These are phyloP conservation scores for Aptenodytes patagonicus DNA, from an alignment of 2,113 vertebrate species.

Conservation along the genomic window DNA sequence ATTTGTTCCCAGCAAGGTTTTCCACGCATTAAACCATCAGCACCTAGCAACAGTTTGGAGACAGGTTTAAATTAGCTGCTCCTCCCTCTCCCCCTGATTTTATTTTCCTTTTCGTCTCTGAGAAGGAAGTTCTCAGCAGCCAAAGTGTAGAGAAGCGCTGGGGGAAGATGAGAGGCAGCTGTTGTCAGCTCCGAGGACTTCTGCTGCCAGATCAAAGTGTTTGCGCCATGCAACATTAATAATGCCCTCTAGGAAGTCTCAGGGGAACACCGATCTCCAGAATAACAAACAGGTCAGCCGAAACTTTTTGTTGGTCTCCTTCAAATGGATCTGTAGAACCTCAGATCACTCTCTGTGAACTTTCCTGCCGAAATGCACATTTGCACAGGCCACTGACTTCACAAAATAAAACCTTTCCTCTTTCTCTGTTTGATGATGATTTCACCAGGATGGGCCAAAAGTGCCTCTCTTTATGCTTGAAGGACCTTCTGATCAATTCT, in stretches of 20 bases:
- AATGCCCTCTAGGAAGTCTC: constrained; percentile 1
- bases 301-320: not conserved
- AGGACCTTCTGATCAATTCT: not conserved
- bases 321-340: not conserved
- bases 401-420: not conserved
- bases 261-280: not conserved
- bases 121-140: not conserved
- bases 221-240: not conserved
- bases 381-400: not conserved
- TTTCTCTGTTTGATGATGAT: not conserved
- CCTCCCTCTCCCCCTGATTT: not conserved
- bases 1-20: not conserved
- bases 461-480: not conserved
- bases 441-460: not conserved
- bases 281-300: not conserved
- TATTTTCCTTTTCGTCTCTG: not conserved
- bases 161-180: constrained; percentile 6
- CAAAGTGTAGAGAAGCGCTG: not conserved
- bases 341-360: not conserved
- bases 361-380: not conserved
- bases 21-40: not conserved
- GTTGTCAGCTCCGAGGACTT: not conserved
- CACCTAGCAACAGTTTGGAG: not conserved
- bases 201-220: not conserved
- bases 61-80: not conserved